A percentile compares a stretch with the other conserved stretches of the same genome.
Conservation (phyloP, 2,888 invertebrate species). For the Peribatodes rhomboidaria region DNA sequence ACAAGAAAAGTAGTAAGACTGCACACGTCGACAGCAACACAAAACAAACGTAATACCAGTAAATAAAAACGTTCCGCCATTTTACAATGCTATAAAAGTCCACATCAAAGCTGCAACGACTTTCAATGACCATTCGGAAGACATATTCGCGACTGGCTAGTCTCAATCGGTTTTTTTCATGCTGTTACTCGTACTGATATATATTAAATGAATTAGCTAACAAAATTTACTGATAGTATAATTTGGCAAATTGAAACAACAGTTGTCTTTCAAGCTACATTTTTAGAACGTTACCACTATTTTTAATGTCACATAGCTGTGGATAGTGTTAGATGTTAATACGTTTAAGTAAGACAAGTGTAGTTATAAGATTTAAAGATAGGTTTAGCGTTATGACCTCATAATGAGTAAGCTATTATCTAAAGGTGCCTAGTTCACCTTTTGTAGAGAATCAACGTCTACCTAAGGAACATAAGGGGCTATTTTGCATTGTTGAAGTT, state of each 20-base stretch:
- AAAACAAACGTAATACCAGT: conserved; percentile 57
- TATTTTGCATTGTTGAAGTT: conserved; percentile 12
- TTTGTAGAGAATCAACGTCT: conserved; percentile 7
- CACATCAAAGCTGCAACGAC: conserved; percentile 64
- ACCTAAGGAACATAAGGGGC: background rate
- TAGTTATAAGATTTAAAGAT: background rate
- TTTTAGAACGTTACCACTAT: background rate
- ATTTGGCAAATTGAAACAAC: background rate
- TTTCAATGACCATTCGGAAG: conserved; percentile 39
- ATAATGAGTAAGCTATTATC: conserved; percentile 12
- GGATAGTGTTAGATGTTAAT: background rate
- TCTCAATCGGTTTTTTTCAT: conserved; percentile 29
- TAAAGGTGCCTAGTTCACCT: conserved; percentile 20
- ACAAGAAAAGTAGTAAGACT: conserved; percentile 23
- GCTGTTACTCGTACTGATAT: too few species aligned
- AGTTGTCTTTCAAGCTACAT: background rate
- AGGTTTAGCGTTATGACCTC: conserved; percentile 5
- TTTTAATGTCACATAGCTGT: too few species aligned
- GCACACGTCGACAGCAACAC: conserved; percentile 50
- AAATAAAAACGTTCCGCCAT: conserved; percentile 68
- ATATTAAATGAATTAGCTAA: background rate
- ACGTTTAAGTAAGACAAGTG: background rate
- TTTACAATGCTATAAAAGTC: conserved; percentile 69
- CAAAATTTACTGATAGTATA: conserved; percentile 1
- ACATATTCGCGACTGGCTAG: conserved; percentile 34